Evolutionary conservation across 2,113 vertebrate species (phyloP).

Genomic region (Plectropomus leopardus): DNA sequence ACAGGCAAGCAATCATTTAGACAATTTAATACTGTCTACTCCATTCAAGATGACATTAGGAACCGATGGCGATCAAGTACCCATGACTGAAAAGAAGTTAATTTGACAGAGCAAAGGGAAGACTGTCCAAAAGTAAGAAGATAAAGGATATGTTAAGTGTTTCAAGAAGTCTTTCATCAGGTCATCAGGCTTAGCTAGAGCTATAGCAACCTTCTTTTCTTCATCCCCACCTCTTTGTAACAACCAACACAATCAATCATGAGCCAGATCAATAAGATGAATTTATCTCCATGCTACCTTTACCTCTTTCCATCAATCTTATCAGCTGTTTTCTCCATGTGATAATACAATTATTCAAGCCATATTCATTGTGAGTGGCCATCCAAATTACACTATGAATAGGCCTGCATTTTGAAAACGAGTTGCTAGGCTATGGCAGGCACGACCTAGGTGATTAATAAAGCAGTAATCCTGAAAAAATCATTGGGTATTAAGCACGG

Average conservation of each 20-base stretch:
- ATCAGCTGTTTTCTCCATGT: constrained; percentile 41
- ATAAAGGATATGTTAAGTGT: neutral
- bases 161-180: constrained; percentile 47
- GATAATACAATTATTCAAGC: constrained; percentile 50
- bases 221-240: constrained; percentile 32
- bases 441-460: constrained; percentile 55
- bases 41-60: neutral
- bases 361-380: constrained; percentile 26
- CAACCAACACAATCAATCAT: constrained; percentile 62
- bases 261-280: constrained; percentile 66
- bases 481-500: constrained; percentile 26
- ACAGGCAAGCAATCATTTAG: constrained; percentile 24
- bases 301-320: constrained; percentile 50
- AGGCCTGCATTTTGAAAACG: constrained; percentile 41
- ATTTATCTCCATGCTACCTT: constrained; percentile 56
- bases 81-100: constrained; percentile 7
- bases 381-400: constrained; percentile 43
- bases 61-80: neutral
- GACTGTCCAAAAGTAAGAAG: constrained; percentile 14
- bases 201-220: constrained; percentile 18
- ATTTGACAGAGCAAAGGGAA: neutral
- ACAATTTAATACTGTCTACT: constrained; percentile 17
- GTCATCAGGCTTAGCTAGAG: constrained; percentile 15
- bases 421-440: constrained; percentile 37
- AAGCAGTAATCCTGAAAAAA: constrained; percentile 54